Evolutionary conservation across 2,888 invertebrate species (phyloP).

Genomic region (Arctia plantaginis): DNA sequence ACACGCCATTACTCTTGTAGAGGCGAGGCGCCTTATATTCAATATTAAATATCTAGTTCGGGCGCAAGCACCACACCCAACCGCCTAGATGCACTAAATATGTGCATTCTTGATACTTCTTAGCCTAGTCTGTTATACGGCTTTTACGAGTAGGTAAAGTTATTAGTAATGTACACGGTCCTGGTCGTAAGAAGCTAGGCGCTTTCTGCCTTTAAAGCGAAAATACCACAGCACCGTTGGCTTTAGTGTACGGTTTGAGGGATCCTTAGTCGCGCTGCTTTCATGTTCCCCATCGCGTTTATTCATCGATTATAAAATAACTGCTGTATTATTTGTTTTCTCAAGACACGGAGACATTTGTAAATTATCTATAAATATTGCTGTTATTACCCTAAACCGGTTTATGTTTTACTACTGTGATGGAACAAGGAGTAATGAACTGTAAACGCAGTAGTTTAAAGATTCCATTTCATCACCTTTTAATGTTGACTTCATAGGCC

Average conservation of each 20-base stretch:
- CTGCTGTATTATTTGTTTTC: too few species aligned
- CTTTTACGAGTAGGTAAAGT: not conserved
- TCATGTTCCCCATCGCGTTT: too few species aligned
- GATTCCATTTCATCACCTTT: too few species aligned
- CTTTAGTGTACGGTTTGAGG: not conserved
- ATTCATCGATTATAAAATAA: too few species aligned
- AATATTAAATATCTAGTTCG: constrained; percentile 9
- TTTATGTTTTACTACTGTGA: too few species aligned
- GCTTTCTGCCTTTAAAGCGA: not conserved
- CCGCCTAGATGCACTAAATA: constrained; percentile 5
- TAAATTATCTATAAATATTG: too few species aligned
- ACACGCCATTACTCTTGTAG: constrained; percentile 26
- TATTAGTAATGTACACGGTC: not conserved
- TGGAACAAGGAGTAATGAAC: too few species aligned
- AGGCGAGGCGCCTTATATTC: not conserved
- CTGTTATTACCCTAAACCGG: too few species aligned
- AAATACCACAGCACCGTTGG: not conserved
- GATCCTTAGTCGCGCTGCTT: not conserved
- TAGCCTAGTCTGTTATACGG: not conserved
- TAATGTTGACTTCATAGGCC: too few species aligned
- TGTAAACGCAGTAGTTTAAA: too few species aligned
- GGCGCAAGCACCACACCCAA: not conserved
- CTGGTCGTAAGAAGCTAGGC: not conserved
- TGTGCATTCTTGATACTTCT: not conserved
- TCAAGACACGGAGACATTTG: too few species aligned